phyloP scores from a whole-genome alignment of 92 coral and sea anemone species.

The Porites evermanni region DNA sequence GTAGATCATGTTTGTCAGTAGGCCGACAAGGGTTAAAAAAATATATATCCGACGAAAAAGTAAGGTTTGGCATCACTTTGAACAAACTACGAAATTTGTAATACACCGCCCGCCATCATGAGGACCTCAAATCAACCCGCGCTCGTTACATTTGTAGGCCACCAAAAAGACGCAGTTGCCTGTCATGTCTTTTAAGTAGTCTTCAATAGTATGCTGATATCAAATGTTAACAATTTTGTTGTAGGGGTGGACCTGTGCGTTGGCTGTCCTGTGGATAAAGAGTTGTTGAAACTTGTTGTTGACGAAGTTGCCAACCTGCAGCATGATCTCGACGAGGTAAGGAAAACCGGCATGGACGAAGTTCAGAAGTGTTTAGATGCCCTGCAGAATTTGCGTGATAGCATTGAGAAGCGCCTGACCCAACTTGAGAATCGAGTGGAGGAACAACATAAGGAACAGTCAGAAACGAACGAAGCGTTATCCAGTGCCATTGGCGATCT shows the following conservation, averaged over 20 bases:
- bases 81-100: too few species aligned
- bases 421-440: constrained; percentile 20
- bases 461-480: not conserved
- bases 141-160: too few species aligned
- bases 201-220: not conserved
- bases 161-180: too few species aligned
- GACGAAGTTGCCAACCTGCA: constrained; percentile 55
- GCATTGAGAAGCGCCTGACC: constrained; percentile 31
- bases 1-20: too few species aligned
- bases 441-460: not conserved
- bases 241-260: constrained; percentile 78
- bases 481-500: not conserved
- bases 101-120: too few species aligned
- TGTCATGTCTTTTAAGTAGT: too few species aligned
- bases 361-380: constrained; percentile 43
- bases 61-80: too few species aligned
- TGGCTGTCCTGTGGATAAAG: constrained; percentile 75
- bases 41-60: too few species aligned
- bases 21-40: too few species aligned
- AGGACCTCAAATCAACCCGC: too few species aligned
- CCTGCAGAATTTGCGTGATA: constrained; percentile 38
- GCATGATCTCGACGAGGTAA: constrained; percentile 20
- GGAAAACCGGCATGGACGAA: constrained; percentile 47
- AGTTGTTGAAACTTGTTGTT: constrained; percentile 63
- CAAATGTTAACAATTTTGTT: not conserved